Percentiles rank a stretch among this genome's conserved stretches.
phyloP scores from a whole-genome alignment of 2,888 invertebrate species.

The Troides oblongomaculatus region DNA sequence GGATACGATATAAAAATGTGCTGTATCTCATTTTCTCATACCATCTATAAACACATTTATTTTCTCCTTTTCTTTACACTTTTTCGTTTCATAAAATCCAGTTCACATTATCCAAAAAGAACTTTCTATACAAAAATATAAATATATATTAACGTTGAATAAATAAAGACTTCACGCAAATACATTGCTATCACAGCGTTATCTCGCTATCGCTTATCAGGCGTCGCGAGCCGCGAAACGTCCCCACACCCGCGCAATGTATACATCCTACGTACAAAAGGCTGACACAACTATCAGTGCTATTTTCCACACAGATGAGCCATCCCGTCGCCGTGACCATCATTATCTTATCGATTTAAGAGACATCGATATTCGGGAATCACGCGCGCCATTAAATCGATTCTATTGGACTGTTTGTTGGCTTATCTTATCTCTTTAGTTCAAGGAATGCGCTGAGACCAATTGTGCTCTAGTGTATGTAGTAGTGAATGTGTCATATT shows the following conservation, averaged over 20 bases:
- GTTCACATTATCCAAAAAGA: too few relatives aligned
- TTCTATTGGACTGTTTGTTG: slow-evolving; percentile 50
- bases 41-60: too few relatives aligned
- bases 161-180: slow-evolving; percentile 41
- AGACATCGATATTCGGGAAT: slow-evolving; percentile 60
- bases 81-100: too few relatives aligned
- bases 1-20: too few relatives aligned
- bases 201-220: slow-evolving; percentile 60
- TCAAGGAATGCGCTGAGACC: slow-evolving; percentile 43
- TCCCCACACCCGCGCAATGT: slow-evolving; percentile 45
- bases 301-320: slow-evolving; percentile 52
- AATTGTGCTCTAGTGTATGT: slow-evolving; percentile 34
- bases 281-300: slow-evolving; percentile 39
- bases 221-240: slow-evolving; percentile 46
- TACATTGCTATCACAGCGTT: slow-evolving; percentile 40
- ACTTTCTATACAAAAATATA: too few relatives aligned
- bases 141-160: neutral
- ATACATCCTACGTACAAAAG: slow-evolving; percentile 37
- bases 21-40: too few relatives aligned
- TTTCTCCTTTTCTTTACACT: too few relatives aligned
- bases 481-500: slow-evolving; percentile 3
- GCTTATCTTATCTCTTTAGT: slow-evolving; percentile 46
- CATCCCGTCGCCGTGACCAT: slow-evolving; percentile 44
- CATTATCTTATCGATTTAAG: slow-evolving; percentile 61
- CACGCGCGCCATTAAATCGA: slow-evolving; percentile 61